Percentiles rank a stretch among this genome's conserved stretches.
Conservation (phyloP, 2,888 invertebrate species). For the Tipula lateralis region DNA sequence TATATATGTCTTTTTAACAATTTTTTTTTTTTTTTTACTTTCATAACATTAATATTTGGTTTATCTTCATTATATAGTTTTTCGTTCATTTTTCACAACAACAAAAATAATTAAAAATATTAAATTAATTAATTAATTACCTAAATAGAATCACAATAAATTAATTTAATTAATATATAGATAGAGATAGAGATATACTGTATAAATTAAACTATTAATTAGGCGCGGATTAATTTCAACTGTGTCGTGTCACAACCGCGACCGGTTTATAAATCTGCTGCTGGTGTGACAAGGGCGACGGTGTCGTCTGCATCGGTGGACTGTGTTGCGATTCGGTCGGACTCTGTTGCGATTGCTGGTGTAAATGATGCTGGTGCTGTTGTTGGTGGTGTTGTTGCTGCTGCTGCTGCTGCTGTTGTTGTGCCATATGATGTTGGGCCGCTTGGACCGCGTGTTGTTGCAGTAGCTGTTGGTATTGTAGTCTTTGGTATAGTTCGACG, state of each 20-base stretch:
- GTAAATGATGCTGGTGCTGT: not conserved
- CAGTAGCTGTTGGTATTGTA: slow-evolving; percentile 50
- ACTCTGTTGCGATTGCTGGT: slow-evolving; percentile 46
- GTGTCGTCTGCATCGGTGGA: slow-evolving; percentile 44
- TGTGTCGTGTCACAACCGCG: slow-evolving; percentile 54
- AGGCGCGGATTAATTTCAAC: slow-evolving; percentile 46
- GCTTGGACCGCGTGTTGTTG: slow-evolving; percentile 49
- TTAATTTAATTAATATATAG: not conserved
- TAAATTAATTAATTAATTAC: not conserved
- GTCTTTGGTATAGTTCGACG: slow-evolving; percentile 51
- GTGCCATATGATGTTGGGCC: slow-evolving; percentile 48
- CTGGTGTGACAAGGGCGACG: slow-evolving; percentile 38
- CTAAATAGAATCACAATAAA: slow-evolving; percentile 5
- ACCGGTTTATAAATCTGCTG: slow-evolving; percentile 53
- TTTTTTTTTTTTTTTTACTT: not conserved
- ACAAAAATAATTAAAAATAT: not conserved
- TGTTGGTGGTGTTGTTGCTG: slow-evolving; percentile 47
- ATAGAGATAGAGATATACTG: not conserved
- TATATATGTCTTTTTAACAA: not conserved
- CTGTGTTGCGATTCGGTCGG: slow-evolving; percentile 38
- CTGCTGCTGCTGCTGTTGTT: slow-evolving; percentile 39
- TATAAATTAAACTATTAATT: not conserved
- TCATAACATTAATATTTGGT: slow-evolving; percentile 2
- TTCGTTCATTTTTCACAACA: not conserved
- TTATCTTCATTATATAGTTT: not conserved